Conservation (phyloP, 2,888 invertebrate genomes). For the Epistrophe grossulariae region DNA sequence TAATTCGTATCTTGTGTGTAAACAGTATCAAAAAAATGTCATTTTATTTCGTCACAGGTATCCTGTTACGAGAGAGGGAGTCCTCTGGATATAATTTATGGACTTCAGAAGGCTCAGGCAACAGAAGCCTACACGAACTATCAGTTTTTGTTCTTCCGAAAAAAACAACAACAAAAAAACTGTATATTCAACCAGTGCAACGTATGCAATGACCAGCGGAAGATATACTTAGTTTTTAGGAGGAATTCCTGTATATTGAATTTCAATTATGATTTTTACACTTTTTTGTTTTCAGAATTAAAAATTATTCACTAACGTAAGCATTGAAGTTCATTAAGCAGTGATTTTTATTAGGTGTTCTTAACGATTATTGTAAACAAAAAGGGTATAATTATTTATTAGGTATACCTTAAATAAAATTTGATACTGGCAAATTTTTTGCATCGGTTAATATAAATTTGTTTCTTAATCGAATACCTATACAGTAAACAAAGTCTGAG, state of each 20-base stretch:
- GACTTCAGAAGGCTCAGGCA: background rate
- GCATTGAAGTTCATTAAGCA: constrained; percentile 52
- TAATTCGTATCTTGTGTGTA: constrained; percentile 74
- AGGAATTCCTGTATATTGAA: constrained; percentile 58
- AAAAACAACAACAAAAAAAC: background rate
- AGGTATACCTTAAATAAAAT: constrained; percentile 18
- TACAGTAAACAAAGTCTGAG: background rate
- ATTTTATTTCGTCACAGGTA: constrained; percentile 66
- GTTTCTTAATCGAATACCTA: background rate
- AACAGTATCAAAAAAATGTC: constrained; percentile 66
- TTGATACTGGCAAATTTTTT: constrained; percentile 31
- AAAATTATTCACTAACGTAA: background rate
- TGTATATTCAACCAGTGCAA: background rate
- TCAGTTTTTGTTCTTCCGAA: constrained; percentile 35
- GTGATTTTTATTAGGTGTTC: constrained; percentile 56
- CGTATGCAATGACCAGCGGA: constrained; percentile 11
- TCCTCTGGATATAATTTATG: constrained; percentile 58
- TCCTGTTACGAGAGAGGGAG: constrained; percentile 50
- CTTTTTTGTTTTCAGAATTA: constrained; percentile 17
- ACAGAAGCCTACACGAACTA: background rate
- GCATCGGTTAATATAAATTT: constrained; percentile 30
- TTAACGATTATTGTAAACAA: constrained; percentile 61
- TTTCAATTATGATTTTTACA: constrained; percentile 24
- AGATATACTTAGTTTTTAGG: constrained; percentile 17
- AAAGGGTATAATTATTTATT: constrained; percentile 41